phyloP scores from a whole-genome alignment of 2,113 vertebrate genomes.

The Tetrax tetrax region DNA sequence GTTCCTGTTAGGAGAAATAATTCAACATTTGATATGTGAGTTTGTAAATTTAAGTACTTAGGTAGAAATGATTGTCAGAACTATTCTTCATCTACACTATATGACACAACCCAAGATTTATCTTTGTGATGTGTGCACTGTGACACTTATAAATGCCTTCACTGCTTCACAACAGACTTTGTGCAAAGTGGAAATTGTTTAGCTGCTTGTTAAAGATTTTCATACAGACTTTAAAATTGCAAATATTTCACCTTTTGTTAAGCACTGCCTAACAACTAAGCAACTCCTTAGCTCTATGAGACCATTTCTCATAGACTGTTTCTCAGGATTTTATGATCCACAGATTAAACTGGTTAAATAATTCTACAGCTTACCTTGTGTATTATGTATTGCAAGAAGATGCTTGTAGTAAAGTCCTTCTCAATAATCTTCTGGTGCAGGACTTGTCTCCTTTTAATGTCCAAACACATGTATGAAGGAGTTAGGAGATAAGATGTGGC shows the following conservation, averaged over 20 bases:
- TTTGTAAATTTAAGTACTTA: not conserved
- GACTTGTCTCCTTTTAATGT: not conserved
- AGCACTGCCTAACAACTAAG: not conserved
- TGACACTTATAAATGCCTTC: not conserved
- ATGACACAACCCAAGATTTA: not conserved
- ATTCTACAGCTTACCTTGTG: not conserved
- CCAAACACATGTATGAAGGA: not conserved
- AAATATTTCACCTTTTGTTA: not conserved
- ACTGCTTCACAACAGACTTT: not conserved
- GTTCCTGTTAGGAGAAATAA: not conserved
- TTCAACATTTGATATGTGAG: not conserved
- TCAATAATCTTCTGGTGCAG: not conserved
- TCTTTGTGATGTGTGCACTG: not conserved
- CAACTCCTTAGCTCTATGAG: not conserved
- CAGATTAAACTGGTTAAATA: not conserved
- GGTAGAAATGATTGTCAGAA: not conserved
- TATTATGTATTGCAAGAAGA: not conserved
- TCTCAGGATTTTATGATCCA: not conserved
- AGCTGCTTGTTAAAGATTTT: not conserved
- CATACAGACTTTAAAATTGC: not conserved
- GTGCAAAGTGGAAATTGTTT: not conserved
- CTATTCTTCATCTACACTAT: not conserved
- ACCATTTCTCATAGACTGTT: not conserved
- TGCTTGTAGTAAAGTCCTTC: not conserved
- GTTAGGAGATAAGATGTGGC: not conserved